Evolutionary conservation across 2,888 invertebrate species (phyloP).

Genomic region (Cotesia congregata): DNA sequence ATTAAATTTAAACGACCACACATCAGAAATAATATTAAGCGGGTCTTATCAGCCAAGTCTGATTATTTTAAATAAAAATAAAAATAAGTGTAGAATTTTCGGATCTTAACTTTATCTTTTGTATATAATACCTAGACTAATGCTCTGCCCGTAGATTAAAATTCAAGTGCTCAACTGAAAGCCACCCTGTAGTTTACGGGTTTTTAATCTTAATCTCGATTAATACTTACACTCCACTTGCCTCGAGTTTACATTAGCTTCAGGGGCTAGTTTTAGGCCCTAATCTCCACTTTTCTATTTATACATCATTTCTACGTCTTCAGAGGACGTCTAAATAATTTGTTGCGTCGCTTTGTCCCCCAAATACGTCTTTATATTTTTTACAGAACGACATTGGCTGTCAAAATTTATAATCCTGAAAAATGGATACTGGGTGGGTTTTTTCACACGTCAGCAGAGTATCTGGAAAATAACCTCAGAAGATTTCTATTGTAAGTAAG

Average conservation of each 20-base stretch:
- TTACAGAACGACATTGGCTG: background rate
- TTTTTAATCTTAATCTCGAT: constrained; percentile 23
- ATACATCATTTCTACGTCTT: background rate
- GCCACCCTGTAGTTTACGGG: constrained; percentile 19
- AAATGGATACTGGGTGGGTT: constrained; percentile 4
- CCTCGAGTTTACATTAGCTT: background rate
- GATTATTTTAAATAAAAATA: background rate
- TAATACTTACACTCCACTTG: constrained; percentile 3
- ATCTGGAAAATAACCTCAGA: background rate
- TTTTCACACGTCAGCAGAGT: constrained; percentile 28
- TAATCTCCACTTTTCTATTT: background rate
- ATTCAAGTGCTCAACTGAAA: constrained; percentile 14
- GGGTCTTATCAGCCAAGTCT: background rate
- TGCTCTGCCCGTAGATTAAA: background rate
- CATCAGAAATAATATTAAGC: background rate
- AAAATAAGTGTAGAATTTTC: background rate
- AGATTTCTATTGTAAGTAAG: background rate
- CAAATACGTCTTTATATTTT: background rate
- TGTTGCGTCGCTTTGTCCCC: background rate
- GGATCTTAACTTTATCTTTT: background rate
- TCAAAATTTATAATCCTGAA: constrained; percentile 21
- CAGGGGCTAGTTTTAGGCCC: background rate
- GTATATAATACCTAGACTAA: background rate
- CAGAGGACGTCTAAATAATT: background rate
- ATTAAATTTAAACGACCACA: background rate